Base-by-base conservation (phyloP, 2,888 invertebrate genomes). In the Temnothorax ravouxi region DNA sequence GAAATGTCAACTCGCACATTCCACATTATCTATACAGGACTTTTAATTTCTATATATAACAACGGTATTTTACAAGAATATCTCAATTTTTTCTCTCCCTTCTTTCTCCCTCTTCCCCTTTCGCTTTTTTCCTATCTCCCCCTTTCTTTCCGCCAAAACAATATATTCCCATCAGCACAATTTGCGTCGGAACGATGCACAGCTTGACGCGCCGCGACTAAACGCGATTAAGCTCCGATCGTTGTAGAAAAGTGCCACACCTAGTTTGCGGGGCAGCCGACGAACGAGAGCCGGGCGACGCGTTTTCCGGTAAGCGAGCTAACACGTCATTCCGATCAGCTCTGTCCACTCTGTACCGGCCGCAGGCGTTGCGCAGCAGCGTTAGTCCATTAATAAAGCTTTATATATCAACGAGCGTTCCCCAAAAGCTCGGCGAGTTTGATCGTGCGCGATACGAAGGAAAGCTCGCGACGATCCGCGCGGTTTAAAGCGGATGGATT, bases 331-430 rank as follows among this genome's bases (percentile, higher is more conserved):
- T 84, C 84, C 72, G 66, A 52, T 59, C 72, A 72, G 71, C 54
- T n/a, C 80, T 66, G 88, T 88, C 84, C 86, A 87, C 84, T 87
- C 86, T 84, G 18, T 4, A 84, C 77, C 74, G 59, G 80, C 72
- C 82, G 84, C 59, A 80, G 80, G 72, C 64, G 59, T 71, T 82
- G 64, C 50, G 64, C 50, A 67, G 64, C 72, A 59, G 83, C 71
- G 81, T 87, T 86, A 84, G 72, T 86, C 77, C 88, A 86, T 89
- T 90, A 89, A 87, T 89, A 88, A 89, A 89, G 87, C 83, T 61
- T 67, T 75, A 76, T 66, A 44, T 61, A 76, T 82, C 81, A 76
- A 59, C 69, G 50, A 50, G 52, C 59, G 64, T 64, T 2, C 50
- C 3, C 64, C 56, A 38, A 83, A 83, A 85, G 74, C 79, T 74